Percentiles rank a stretch among this genome's conserved stretches.
These are phyloP conservation scores for Triplophysa yarkandensis DNA, from an alignment of 2,797 vertebrate species.

Conservation along the genomic window DNA sequence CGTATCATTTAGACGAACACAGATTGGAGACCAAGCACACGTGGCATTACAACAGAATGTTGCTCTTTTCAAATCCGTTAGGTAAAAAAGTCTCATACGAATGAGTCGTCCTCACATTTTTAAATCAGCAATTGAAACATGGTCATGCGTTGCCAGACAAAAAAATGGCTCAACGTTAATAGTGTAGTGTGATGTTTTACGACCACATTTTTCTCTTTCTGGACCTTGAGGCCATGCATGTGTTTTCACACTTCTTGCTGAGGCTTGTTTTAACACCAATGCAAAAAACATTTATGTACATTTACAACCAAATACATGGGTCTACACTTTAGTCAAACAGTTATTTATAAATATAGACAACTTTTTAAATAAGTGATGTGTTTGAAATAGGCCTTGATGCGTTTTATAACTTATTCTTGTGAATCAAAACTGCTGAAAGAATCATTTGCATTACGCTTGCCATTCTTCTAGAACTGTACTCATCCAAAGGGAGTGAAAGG, in stretches of 20 bases:
- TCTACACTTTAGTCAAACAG: neutral
- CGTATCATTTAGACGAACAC: no score
- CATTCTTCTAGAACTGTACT: no score
- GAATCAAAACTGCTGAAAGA: no score
- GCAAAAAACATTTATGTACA: conserved; percentile 22
- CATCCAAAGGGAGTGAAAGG: no score
- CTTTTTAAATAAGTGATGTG: neutral
- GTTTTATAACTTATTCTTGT: neutral
- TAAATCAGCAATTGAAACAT: neutral
- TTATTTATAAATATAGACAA: conserved; percentile 6
- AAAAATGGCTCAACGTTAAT: conserved; percentile 30
- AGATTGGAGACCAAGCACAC: no score
- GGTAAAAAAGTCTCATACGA: neutral
- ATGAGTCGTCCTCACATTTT: neutral
- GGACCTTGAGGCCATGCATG: conserved; percentile 39
- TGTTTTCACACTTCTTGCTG: neutral
- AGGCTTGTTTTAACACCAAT: conserved; percentile 41
- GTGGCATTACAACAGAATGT: neutral
- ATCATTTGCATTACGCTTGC: no score
- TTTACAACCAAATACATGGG: neutral
- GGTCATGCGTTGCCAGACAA: neutral
- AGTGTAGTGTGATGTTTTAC: neutral
- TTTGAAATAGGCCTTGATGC: neutral
- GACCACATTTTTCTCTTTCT: conserved; percentile 25
- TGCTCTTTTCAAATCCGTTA: neutral